Conservation (phyloP, 2,113 vertebrate species). For the Rhodinocichla rosea region DNA sequence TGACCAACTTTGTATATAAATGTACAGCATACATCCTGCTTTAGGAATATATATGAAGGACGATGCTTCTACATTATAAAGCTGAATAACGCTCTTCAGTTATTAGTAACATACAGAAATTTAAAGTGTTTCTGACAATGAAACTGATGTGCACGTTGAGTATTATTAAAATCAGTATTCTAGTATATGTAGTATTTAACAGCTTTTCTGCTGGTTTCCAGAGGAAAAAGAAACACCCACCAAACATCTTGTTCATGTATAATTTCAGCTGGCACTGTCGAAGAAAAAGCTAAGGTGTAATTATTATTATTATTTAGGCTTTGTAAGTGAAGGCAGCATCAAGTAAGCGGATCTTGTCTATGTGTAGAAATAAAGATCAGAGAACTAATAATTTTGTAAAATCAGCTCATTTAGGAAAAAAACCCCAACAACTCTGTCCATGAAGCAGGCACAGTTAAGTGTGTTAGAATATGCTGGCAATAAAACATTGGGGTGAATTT, state of each 20-base stretch:
- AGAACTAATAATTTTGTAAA: slow-evolving; percentile 68
- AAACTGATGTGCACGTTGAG: slow-evolving; percentile 73
- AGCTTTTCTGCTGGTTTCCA: slow-evolving; percentile 67
- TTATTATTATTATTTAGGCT: slow-evolving; percentile 55
- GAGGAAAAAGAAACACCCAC: background rate
- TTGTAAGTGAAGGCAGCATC: slow-evolving; percentile 56
- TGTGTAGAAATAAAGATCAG: slow-evolving; percentile 73
- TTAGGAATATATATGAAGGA: slow-evolving; percentile 65
- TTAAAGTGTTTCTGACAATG: slow-evolving; percentile 62
- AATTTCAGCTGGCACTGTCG: slow-evolving; percentile 61
- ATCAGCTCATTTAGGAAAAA: slow-evolving; percentile 61
- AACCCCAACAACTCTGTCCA: background rate
- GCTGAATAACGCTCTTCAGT: slow-evolving; percentile 38
- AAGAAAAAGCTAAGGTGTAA: slow-evolving; percentile 61
- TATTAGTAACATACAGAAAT: slow-evolving; percentile 62
- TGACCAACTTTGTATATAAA: slow-evolving; percentile 66
- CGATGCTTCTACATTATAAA: slow-evolving; percentile 52
- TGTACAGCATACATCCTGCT: slow-evolving; percentile 73
- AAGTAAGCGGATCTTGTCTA: slow-evolving; percentile 47
- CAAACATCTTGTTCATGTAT: slow-evolving; percentile 62
- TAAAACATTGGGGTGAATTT: background rate
- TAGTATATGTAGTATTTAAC: slow-evolving; percentile 69
- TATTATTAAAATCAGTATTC: slow-evolving; percentile 62
- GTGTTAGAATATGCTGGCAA: background rate
- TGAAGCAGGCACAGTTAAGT: background rate